Evolutionary conservation across 1,140 invertebrate species (phyloP).

Genomic region (Amyelois transitella): DNA sequence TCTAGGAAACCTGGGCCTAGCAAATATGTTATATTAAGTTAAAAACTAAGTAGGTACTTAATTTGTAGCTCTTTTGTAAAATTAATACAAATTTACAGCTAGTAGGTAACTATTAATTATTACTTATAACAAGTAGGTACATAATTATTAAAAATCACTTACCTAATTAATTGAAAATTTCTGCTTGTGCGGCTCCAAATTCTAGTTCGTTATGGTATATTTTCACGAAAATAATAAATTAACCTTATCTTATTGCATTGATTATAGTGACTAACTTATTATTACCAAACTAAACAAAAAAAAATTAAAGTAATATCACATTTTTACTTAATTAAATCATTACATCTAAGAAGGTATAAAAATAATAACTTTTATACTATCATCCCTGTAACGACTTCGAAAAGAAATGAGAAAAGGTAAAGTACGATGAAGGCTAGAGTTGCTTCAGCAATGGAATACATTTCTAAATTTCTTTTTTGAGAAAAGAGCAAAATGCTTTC

Average conservation of each 20-base stretch:
- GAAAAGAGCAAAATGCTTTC: slow-evolving; percentile 20
- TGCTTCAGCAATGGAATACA: slow-evolving; percentile 66
- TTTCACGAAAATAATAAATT: not conserved
- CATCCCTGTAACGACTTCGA: slow-evolving; percentile 63
- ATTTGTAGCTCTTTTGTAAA: too few species aligned
- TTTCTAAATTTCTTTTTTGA: slow-evolving; percentile 43
- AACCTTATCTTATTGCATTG: slow-evolving; percentile 52
- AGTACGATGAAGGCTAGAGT: slow-evolving; percentile 61
- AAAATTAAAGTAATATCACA: slow-evolving; percentile 40
- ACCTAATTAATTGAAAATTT: not conserved
- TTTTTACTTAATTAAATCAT: slow-evolving; percentile 23
- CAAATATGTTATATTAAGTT: too few species aligned
- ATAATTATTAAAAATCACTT: not conserved
- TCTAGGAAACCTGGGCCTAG: too few species aligned
- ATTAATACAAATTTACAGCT: too few species aligned
- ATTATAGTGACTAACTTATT: slow-evolving; percentile 37
- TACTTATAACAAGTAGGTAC: not conserved
- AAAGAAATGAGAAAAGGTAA: slow-evolving; percentile 63
- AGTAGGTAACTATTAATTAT: not conserved
- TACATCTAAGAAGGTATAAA: slow-evolving; percentile 18
- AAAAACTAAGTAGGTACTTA: too few species aligned
- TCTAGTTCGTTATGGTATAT: not conserved
- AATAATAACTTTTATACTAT: slow-evolving; percentile 31
- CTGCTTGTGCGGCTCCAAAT: not conserved
- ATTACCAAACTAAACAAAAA: slow-evolving; percentile 20